A percentile compares a stretch with the other conserved stretches of the same genome.
Conservation (phyloP, 2,113 vertebrate species). For the Onychostoma macrolepis region DNA sequence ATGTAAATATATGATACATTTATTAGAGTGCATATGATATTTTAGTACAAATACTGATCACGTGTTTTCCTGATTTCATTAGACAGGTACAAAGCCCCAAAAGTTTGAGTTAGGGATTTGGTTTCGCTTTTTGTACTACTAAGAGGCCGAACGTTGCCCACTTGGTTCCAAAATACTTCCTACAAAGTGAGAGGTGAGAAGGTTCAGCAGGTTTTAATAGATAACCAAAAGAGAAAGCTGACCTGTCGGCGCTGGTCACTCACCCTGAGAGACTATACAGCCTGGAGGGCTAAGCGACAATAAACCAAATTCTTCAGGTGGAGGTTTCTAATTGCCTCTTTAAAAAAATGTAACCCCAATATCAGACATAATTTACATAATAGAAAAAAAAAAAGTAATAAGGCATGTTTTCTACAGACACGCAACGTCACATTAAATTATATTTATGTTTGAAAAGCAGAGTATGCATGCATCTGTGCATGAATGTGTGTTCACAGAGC, state of each 20-base stretch:
- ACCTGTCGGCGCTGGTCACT: conserved; percentile 70
- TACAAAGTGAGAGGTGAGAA: conserved; percentile 55
- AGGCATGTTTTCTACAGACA: not conserved
- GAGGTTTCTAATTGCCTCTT: not conserved
- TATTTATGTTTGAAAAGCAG: not conserved
- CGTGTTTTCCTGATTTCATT: not conserved
- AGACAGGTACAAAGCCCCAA: conserved; percentile 25
- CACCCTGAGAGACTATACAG: conserved; percentile 73
- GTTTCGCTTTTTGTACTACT: conserved; percentile 39
- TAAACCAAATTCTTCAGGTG: conserved; percentile 57
- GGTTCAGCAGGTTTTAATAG: conserved; percentile 64
- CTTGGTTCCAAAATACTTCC: conserved; percentile 30
- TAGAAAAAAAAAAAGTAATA: not conserved
- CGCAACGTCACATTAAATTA: not conserved
- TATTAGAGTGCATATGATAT: not conserved
- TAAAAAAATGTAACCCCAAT: not conserved
- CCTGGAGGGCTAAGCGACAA: conserved; percentile 64
- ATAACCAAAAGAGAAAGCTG: conserved; percentile 76
- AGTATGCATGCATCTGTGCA: not conserved
- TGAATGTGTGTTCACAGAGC: not conserved
- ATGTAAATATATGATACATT: not conserved
- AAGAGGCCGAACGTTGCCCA: conserved; percentile 25
- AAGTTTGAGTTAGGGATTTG: not conserved
- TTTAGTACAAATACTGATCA: not conserved
- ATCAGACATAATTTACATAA: not conserved